Conservation (phyloP, 2,797 vertebrate species). For the Lerista edwardsae region DNA sequence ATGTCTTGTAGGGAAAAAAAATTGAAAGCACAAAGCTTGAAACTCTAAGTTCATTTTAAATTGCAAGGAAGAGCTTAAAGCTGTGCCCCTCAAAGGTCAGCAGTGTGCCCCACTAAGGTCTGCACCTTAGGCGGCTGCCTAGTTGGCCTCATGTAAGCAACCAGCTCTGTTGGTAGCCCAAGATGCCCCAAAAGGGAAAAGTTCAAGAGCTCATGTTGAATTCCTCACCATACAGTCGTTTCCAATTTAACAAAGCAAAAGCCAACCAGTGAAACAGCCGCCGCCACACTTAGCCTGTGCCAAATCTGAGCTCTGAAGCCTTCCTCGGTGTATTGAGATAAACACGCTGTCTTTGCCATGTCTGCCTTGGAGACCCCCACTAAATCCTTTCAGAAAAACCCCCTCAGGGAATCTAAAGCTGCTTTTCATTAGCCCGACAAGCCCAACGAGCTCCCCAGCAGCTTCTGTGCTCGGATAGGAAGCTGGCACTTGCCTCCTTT, state of each 20-base stretch:
- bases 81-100: neutral
- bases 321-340: constrained; percentile 66
- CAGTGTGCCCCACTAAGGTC: neutral
- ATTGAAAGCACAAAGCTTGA: too few species aligned
- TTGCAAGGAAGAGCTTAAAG: too few species aligned
- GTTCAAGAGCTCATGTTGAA: constrained; percentile 6
- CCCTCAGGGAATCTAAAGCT: constrained; percentile 63
- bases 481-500: neutral
- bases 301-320: constrained; percentile 35
- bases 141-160: too few species aligned
- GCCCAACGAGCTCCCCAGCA: constrained; percentile 54
- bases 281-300: constrained; percentile 57
- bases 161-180: neutral
- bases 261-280: constrained; percentile 53
- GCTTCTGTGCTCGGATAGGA: constrained; percentile 23
- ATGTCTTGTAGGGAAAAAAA: too few species aligned
- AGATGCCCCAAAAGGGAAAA: constrained; percentile 18
- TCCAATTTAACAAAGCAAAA: constrained; percentile 46
- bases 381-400: constrained; percentile 70
- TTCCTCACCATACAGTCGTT: constrained; percentile 56
- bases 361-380: constrained; percentile 64
- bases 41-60: too few species aligned
- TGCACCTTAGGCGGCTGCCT: too few species aligned
- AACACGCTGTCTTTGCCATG: constrained; percentile 59
- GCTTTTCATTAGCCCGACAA: constrained; percentile 72